phyloP scores from a whole-genome alignment of 2,113 vertebrate genomes.

The Oreochromis aureus region DNA sequence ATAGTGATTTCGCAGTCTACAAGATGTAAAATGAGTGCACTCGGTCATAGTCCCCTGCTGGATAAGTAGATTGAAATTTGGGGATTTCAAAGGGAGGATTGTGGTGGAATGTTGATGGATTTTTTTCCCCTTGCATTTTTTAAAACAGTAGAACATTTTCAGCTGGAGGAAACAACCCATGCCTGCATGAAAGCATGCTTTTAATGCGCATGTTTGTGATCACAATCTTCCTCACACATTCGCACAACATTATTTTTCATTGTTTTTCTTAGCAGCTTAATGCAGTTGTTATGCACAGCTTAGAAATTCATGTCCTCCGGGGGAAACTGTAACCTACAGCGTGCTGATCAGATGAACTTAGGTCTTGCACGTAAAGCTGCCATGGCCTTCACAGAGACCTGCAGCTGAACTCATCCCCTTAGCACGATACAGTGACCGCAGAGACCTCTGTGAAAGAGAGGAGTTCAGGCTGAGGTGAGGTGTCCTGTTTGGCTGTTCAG shows the following conservation, averaged over 20 bases:
- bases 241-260: neutral
- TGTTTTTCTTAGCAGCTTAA: neutral
- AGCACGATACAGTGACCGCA: neutral
- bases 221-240: neutral
- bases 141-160: neutral
- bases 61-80: constrained; percentile 30
- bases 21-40: constrained; percentile 51
- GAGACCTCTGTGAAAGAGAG: neutral
- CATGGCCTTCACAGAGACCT: constrained; percentile 12
- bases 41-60: constrained; percentile 31
- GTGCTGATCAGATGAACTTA: neutral
- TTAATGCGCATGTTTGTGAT: neutral
- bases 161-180: neutral
- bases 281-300: neutral
- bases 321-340: neutral
- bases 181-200: neutral
- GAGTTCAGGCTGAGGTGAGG: constrained; percentile 26
- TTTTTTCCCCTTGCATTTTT: neutral
- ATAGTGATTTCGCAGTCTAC: constrained; percentile 42
- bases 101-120: neutral
- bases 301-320: neutral
- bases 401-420: constrained; percentile 25
- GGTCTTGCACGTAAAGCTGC: neutral
- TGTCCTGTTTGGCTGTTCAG: neutral
- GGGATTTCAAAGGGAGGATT: constrained; percentile 15